Evolutionary conservation across 2,113 vertebrate genomes (phyloP), one percentile per base, ranked within the genome.

Genomic region (Malaclemys terrapin): DNA sequence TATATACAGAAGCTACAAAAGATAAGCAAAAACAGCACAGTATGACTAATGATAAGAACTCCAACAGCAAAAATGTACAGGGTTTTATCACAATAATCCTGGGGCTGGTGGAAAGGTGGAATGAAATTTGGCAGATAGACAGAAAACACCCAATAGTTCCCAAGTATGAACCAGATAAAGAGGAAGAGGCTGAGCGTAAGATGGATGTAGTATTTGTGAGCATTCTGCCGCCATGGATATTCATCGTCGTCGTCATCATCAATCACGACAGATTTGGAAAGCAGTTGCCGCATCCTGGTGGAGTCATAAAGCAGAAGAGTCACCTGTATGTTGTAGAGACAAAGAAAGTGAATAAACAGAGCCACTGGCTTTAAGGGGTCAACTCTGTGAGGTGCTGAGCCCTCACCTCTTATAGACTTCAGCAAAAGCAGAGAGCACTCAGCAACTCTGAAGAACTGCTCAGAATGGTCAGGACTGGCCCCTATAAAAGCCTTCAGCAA

Each of bases 111-210:
- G 92, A 98, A 98, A 86, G 98, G 96, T 0, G 97, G 97, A 19
- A 98, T 97, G 84, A 98, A 98, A 89, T 98, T 98, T 65, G 98
- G 98, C 88, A 93, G 84, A 62, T 98, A 98, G 69, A 97, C 87
- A 9, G 98, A 98, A 95, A 98, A 98, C 91, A 98, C 97, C 98
- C 97, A 98, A 78, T 98, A 98, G 91, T 98, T 98, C 2, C 98
- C 98, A 92, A 98, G 95, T 57, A 98, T 95, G 96, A 98, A 98
- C 98, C 98, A 98, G 91, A 98, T 94, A 59, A 98, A 98, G 79
- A 98, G 97, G 87, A 98, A 98, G 79, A 98, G 88, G 95, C 98
- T 98, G 96, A 98, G 98, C 6, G 91, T 91, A 80, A 98, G 93
- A 89, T 98, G 97, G 89, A 96, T 76, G 54, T 98, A 98, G 94